phyloP scores from a whole-genome alignment of 1,140 invertebrate genomes.

The Camponotus pennsylvanicus region DNA sequence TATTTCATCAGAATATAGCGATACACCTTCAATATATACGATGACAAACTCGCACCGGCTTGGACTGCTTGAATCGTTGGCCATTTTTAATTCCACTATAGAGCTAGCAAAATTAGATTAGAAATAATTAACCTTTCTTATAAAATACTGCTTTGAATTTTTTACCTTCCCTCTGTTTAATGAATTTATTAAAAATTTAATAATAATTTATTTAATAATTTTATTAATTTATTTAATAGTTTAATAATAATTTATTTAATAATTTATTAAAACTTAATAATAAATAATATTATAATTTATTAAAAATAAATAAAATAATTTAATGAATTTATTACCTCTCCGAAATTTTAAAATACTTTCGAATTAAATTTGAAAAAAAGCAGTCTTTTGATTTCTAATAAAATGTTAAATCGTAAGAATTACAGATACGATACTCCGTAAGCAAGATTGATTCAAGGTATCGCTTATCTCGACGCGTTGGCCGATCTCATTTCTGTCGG shows the following conservation, averaged over 20 bases:
- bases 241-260: too few relatives aligned
- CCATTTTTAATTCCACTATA: slow-evolving; percentile 6
- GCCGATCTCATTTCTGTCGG: slow-evolving; percentile 45
- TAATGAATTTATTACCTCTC: too few relatives aligned
- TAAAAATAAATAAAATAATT: too few relatives aligned
- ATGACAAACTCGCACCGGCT: slow-evolving; percentile 13
- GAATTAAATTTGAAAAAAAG: neutral
- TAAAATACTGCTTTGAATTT: neutral
- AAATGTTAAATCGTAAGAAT: neutral
- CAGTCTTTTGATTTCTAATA: neutral
- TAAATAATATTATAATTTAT: too few relatives aligned
- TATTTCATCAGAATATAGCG: slow-evolving; percentile 31
- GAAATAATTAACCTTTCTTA: neutral
- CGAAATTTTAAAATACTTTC: too few relatives aligned
- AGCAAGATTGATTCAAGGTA: slow-evolving; percentile 32
- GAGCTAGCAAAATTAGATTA: neutral
- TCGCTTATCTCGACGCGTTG: slow-evolving; percentile 44
- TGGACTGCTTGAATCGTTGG: neutral
- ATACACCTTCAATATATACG: too few relatives aligned
- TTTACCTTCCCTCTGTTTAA: too few relatives aligned
- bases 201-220: too few relatives aligned
- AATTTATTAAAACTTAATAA: too few relatives aligned
- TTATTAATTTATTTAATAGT: too few relatives aligned
- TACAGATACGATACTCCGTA: neutral
- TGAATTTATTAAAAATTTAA: too few relatives aligned